Evolutionary conservation across 2,113 vertebrate genomes (phyloP).

Genomic region (Pomatorhinus ruficollis): DNA sequence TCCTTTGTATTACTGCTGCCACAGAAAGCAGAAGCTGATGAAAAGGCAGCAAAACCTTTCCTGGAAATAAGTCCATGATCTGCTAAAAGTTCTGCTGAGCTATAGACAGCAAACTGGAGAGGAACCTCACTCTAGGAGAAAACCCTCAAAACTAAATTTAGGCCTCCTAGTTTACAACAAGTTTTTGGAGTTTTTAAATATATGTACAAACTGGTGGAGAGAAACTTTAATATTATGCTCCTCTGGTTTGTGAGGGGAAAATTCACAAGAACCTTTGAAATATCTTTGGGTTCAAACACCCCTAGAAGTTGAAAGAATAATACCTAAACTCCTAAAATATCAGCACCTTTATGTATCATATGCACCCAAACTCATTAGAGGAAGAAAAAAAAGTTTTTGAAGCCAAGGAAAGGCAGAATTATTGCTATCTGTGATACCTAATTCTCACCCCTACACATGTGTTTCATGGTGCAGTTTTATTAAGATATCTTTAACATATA

Average conservation of each 20-base stretch:
- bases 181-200: rapidly evolving
- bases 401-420: background rate
- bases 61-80: background rate
- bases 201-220: background rate
- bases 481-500: background rate
- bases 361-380: background rate
- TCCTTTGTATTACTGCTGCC: background rate
- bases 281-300: background rate
- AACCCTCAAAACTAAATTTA: background rate
- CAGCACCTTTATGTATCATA: background rate
- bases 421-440: background rate
- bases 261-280: background rate
- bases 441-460: background rate
- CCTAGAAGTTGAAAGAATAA: background rate
- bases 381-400: background rate
- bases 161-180: background rate
- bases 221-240: background rate
- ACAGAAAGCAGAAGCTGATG: background rate
- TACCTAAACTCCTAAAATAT: background rate
- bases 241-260: background rate
- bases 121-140: background rate
- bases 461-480: background rate
- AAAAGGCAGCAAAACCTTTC: background rate
- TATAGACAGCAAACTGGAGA: background rate
- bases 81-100: background rate